Evolutionary conservation across 2,888 invertebrate genomes (phyloP).

Genomic region (Plutella xylostella): DNA sequence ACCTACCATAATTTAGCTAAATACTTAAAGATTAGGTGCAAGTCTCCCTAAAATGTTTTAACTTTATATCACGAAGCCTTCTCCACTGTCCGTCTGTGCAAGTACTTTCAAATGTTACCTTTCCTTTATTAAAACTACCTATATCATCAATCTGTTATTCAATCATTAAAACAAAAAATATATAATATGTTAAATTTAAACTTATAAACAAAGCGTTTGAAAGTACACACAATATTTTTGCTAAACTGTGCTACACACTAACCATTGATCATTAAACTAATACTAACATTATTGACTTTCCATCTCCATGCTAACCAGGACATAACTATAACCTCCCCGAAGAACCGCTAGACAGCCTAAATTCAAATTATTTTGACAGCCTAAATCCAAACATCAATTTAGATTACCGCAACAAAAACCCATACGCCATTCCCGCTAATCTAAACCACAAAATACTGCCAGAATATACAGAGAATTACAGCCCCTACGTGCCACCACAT

Average conservation of each 20-base stretch:
- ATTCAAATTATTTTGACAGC: slow-evolving; percentile 57
- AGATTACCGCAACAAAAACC: slow-evolving; percentile 57
- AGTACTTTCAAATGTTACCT: too few species aligned
- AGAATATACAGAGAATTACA: slow-evolving; percentile 36
- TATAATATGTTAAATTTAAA: too few species aligned
- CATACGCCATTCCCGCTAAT: slow-evolving; percentile 65
- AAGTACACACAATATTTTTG: background rate
- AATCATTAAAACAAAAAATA: too few species aligned
- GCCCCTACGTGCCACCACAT: slow-evolving; percentile 58
- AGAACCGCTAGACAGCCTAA: slow-evolving; percentile 52
- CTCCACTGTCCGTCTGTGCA: too few species aligned
- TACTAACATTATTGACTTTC: slow-evolving; percentile 19
- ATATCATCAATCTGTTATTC: too few species aligned
- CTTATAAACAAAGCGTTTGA: too few species aligned
- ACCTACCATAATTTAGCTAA: too few species aligned
- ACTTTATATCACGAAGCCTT: too few species aligned
- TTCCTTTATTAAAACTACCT: too few species aligned
- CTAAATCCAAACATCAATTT: slow-evolving; percentile 43
- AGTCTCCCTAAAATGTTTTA: too few species aligned
- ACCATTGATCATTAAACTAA: background rate
- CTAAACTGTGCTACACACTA: background rate
- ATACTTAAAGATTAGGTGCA: too few species aligned
- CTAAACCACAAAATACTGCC: slow-evolving; percentile 52
- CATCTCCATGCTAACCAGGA: slow-evolving; percentile 52
- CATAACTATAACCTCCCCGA: slow-evolving; percentile 31